These are phyloP conservation scores for Octomys mimax DNA, from an alignment of 2,797 vertebrate species.

Conservation along the genomic window DNA sequence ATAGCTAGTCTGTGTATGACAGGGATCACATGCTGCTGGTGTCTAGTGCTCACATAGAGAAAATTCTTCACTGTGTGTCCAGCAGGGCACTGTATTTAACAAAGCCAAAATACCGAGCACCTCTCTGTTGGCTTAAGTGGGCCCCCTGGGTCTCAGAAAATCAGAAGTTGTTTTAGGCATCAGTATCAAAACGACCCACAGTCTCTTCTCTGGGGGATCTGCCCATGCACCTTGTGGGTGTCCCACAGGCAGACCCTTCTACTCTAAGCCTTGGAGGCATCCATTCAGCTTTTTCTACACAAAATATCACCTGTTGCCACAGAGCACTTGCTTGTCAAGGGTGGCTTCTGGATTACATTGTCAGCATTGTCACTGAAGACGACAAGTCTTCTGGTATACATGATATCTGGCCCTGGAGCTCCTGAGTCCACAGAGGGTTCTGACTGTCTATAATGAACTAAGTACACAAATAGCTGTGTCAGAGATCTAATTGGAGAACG, in stretches of 20 bases:
- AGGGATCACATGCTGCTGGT: neutral
- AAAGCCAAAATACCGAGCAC: neutral
- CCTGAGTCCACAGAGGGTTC: neutral
- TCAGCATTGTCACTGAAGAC: neutral
- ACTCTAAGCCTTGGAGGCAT: neutral
- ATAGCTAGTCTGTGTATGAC: neutral
- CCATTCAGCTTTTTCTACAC: neutral
- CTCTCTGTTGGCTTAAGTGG: neutral
- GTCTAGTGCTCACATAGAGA: neutral
- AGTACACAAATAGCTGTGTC: constrained; percentile 7
- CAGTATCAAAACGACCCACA: neutral
- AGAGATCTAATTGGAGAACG: neutral
- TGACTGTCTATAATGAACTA: constrained; percentile 23
- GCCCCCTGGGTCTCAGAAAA: constrained; percentile 2
- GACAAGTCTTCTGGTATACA: neutral
- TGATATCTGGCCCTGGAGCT: neutral
- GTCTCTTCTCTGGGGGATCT: neutral
- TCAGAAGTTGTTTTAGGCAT: neutral
- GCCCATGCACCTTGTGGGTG: neutral
- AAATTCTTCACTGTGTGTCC: constrained; percentile 3
- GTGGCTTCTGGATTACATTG: constrained; percentile 33
- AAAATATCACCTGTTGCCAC: neutral
- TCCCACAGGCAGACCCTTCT: neutral
- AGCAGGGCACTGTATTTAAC: neutral
- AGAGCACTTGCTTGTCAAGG: neutral